Percentiles rank a stretch among this genome's conserved stretches.
Conservation (phyloP, 2,888 invertebrate species). For the Eumerus sabulonum region DNA sequence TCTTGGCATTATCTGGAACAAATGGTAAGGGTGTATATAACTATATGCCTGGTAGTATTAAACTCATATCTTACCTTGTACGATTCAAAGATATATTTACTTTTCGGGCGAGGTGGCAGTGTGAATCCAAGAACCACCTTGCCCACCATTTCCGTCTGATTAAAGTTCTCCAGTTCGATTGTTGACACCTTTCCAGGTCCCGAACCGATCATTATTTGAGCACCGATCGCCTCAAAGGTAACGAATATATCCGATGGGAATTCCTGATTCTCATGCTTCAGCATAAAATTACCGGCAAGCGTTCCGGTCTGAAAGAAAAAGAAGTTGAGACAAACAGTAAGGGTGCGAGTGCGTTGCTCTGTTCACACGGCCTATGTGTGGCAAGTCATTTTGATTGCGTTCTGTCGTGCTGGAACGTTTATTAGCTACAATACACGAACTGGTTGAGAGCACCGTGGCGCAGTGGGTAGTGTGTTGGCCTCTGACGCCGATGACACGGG, state of each 20-base stretch:
- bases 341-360: background rate
- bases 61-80: constrained; percentile 82
- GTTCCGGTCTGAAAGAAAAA: constrained; percentile 80
- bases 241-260: constrained; percentile 86
- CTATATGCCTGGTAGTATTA: background rate
- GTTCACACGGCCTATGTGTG: background rate
- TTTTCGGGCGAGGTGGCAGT: constrained; percentile 81
- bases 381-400: background rate
- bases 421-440: no score
- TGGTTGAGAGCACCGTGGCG: no score
- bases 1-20: constrained; percentile 83
- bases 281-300: constrained; percentile 84
- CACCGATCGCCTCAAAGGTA: constrained; percentile 75
- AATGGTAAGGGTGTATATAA: background rate
- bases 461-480: no score
- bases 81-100: constrained; percentile 81
- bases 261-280: constrained; percentile 82
- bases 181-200: constrained; percentile 73
- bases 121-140: constrained; percentile 83
- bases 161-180: constrained; percentile 80
- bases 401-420: no score
- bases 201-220: constrained; percentile 79
- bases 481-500: no score
- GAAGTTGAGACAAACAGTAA: constrained; percentile 17
- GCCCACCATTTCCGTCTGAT: constrained; percentile 82